Evolutionary conservation across 2,113 vertebrate species (phyloP), one percentile per base, ranked within the genome.

Genomic region (Equus przewalskii): DNA sequence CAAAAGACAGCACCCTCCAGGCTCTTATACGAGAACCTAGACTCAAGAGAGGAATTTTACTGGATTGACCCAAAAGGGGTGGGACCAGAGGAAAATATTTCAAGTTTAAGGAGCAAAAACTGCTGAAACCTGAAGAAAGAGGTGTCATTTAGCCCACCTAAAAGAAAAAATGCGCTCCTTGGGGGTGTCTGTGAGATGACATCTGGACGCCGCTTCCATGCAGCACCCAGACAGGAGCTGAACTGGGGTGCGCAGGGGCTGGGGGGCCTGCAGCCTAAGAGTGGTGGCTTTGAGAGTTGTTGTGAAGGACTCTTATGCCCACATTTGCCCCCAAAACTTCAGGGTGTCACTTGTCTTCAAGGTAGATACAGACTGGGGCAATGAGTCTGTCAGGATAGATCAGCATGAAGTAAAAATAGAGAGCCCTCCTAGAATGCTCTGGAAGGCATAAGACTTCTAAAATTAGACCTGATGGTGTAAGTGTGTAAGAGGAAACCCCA

Each of bases 51-150:
- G 33, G 14, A 41, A 67, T 49, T 92, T 33, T 82, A 19, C 22
- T 13, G 28, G 60, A 82, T 5, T 81, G 65, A 56, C 18, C 26
- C 22, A 33, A 76, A 85, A 87, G 6, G 5, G 16, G 72, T 33
- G 24, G 12, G 2, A 2, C 9, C 36, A 65, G 41, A 89, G n/a
- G 60, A n/a, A 86, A 90, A 14, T 28, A 82, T 91, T 76, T 87
- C 19, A 86, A 36, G 33, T n/a, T 60, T 46, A 93, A 91, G 87
- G 51, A 95, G 49, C 33, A 84, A 49, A 58, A 90, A 85, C 22
- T 26, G 19, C 30, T 90, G 21, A 80, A 67, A 67, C 33, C 26
- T 60, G 41, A 49, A 51, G 26, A 62, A 70, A 82, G 62, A 94
- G 49, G 51, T 56, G 15, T 13, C 28, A 41, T 49, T 41, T 67